phyloP scores from a whole-genome alignment of 2,888 invertebrate species.

The Tetragonisca angustula region DNA sequence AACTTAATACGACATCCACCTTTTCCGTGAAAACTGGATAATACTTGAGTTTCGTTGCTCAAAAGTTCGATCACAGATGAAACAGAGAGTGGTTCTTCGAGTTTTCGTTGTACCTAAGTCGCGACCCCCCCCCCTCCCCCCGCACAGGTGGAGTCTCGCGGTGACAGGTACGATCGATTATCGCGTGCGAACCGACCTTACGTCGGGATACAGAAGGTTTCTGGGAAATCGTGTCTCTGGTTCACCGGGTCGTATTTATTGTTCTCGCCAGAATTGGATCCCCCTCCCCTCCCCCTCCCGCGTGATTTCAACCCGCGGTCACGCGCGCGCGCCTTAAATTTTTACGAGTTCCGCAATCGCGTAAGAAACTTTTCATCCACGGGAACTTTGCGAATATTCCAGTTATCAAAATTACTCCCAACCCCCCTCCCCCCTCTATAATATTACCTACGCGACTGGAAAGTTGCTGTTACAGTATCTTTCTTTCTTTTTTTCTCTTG shows the following conservation, averaged over 20 bases:
- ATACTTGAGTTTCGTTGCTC: not conserved
- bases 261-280: constrained; percentile 53
- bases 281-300: not conserved
- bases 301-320: not conserved
- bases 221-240: constrained; percentile 63
- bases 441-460: not conserved
- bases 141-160: constrained; percentile 10
- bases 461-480: not conserved
- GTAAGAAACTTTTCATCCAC: not conserved
- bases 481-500: too few species aligned
- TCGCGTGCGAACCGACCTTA: constrained; percentile 69
- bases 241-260: constrained; percentile 66
- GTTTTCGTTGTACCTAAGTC: not conserved
- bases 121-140: not conserved
- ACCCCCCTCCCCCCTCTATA: too few species aligned
- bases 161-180: constrained; percentile 68
- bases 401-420: not conserved
- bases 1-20: too few species aligned
- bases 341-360: not conserved
- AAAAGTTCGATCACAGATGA: not conserved
- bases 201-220: constrained; percentile 51
- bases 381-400: not conserved
- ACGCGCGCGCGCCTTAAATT: not conserved
- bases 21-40: not conserved
- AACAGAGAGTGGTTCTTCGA: not conserved